Conservation (phyloP, 2,113 vertebrate species). For the Trachemys scripta region DNA sequence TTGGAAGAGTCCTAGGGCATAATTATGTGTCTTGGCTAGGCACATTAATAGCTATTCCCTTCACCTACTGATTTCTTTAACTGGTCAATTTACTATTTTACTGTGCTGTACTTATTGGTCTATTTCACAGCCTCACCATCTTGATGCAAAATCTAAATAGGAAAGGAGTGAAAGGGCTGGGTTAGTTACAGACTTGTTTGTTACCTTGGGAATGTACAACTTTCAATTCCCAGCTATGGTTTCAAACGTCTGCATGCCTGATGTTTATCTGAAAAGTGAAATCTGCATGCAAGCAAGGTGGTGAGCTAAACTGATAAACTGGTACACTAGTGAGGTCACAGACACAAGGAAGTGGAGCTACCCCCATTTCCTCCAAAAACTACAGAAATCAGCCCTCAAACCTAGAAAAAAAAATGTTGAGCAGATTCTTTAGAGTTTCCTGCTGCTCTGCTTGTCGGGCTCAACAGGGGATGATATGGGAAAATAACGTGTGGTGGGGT, state of each 20-base stretch:
- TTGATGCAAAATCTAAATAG: background rate
- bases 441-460: background rate
- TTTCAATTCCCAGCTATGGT: background rate
- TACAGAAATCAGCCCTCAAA: background rate
- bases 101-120: constrained; percentile 23
- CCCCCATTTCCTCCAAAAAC: background rate
- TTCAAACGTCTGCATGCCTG: rapidly evolving
- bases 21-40: constrained; percentile 72
- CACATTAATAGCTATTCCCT: constrained; percentile 74
- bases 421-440: background rate
- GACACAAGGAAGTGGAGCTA: background rate
- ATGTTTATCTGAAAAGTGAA: background rate
- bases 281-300: rapidly evolving
- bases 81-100: constrained; percentile 73
- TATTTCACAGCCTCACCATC: constrained; percentile 10
- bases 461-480: background rate
- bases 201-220: background rate
- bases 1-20: constrained; percentile 71
- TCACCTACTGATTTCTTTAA: constrained; percentile 76
- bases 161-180: background rate
- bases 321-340: background rate
- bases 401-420: background rate
- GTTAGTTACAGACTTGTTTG: background rate
- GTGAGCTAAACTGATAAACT: background rate
- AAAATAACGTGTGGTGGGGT: background rate